These are phyloP conservation scores for Melikaiella ostensackeni DNA, from an alignment of 2,888 invertebrate genomes.

Conservation along the genomic window DNA sequence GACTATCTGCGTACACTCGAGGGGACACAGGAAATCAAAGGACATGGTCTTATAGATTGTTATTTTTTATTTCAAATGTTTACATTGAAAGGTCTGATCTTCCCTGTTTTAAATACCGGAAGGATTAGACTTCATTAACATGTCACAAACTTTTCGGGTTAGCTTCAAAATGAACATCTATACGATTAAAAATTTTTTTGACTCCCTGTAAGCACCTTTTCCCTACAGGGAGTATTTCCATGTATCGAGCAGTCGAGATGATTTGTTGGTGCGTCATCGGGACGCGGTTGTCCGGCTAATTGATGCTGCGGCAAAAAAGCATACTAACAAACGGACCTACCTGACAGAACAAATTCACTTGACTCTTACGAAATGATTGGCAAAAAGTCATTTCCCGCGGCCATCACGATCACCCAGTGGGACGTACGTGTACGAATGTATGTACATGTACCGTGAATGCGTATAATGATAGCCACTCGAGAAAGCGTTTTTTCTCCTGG, in stretches of 20 bases:
- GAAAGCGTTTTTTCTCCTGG: constrained; percentile 35
- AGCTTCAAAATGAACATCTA: no score
- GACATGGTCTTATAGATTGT: no score
- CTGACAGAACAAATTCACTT: constrained; percentile 13
- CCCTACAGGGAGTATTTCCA: not conserved
- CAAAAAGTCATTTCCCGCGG: constrained; percentile 14
- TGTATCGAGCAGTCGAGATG: not conserved
- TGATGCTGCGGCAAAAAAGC: not conserved
- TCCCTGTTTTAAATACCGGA: no score
- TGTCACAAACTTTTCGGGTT: no score
- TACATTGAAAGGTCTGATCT: no score
- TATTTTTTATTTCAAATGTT: no score
- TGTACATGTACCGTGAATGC: constrained; percentile 2
- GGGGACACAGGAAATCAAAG: no score
- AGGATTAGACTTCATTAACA: no score
- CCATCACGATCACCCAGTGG: constrained; percentile 16
- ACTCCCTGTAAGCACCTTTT: no score
- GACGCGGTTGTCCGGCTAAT: not conserved
- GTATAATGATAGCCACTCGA: constrained; percentile 19
- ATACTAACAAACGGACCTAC: constrained; percentile 3
- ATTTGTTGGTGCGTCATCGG: not conserved
- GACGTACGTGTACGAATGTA: not conserved
- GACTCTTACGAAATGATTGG: constrained; percentile 20
- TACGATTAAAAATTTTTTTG: no score
- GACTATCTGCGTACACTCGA: no score